phyloP scores from a whole-genome alignment of 2,888 invertebrate species.

The Tanaodytes sp. region DNA sequence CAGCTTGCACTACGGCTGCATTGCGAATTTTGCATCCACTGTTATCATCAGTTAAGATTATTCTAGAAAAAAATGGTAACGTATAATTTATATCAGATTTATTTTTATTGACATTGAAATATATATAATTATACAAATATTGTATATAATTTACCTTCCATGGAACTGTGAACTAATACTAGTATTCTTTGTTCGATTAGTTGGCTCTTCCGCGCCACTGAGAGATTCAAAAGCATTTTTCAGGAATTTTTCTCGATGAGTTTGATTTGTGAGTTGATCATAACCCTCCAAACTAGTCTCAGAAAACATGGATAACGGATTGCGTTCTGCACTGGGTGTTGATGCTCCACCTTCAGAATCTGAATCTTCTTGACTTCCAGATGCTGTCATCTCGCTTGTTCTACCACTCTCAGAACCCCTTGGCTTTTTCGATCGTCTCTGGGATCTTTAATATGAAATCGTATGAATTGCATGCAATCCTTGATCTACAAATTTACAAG shows the following conservation, averaged over 20 bases:
- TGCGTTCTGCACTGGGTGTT: conserved; percentile 87
- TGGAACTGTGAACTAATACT: conserved; percentile 73
- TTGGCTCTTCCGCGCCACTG: conserved; percentile 77
- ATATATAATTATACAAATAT: no score
- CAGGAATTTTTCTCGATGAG: conserved; percentile 77
- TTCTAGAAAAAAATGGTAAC: conserved; percentile 47
- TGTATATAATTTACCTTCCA: conserved; percentile 68
- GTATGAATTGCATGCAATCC: no score
- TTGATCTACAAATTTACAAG: no score
- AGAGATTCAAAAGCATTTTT: conserved; percentile 82
- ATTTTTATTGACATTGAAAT: no score
- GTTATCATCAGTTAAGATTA: conserved; percentile 58
- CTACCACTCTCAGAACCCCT: conserved; percentile 65
- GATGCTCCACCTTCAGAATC: conserved; percentile 78
- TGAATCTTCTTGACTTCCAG: conserved; percentile 81
- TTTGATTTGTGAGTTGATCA: conserved; percentile 75
- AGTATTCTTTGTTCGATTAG: conserved; percentile 64
- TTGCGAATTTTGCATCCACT: conserved; percentile 73
- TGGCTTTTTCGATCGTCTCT: conserved; percentile 66
- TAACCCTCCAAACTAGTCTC: conserved; percentile 82
- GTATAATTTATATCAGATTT: not conserved
- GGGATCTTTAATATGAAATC: conserved; percentile 62
- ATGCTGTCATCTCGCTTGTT: conserved; percentile 69
- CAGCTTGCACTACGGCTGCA: conserved; percentile 75
- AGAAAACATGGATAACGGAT: conserved; percentile 81